Evolutionary conservation across 2,797 vertebrate genomes (phyloP).

Genomic region (Cynopterus sphinx): DNA sequence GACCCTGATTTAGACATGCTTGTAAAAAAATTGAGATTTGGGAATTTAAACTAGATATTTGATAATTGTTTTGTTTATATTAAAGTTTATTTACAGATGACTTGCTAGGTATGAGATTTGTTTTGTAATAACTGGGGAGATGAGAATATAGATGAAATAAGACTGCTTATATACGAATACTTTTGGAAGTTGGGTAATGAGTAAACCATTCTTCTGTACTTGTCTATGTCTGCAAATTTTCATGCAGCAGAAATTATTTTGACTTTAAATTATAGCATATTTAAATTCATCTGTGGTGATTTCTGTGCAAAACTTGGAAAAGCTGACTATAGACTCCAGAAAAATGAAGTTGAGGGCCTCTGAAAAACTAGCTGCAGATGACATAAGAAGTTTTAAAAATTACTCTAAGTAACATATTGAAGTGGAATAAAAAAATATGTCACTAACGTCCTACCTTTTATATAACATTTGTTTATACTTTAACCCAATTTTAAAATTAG

Average conservation of each 20-base stretch:
- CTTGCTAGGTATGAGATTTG: neutral
- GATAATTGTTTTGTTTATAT: neutral
- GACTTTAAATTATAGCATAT: neutral
- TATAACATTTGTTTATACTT: neutral
- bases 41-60: slow-evolving; percentile 12
- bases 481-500: neutral
- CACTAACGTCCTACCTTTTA: slow-evolving; percentile 4
- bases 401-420: neutral
- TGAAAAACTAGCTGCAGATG: neutral
- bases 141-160: neutral
- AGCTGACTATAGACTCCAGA: neutral
- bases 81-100: slow-evolving; percentile 6
- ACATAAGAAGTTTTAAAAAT: neutral
- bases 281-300: neutral
- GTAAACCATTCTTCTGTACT: neutral
- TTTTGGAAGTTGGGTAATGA: neutral
- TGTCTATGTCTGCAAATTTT: neutral
- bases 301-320: neutral
- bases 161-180: neutral
- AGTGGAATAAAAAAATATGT: neutral
- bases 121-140: neutral
- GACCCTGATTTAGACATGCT: neutral
- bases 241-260: neutral
- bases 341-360: neutral
- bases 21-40: neutral